phyloP scores from a whole-genome alignment of 64 coral and sea anemone genomes.

The Pocillopora damicornis region DNA sequence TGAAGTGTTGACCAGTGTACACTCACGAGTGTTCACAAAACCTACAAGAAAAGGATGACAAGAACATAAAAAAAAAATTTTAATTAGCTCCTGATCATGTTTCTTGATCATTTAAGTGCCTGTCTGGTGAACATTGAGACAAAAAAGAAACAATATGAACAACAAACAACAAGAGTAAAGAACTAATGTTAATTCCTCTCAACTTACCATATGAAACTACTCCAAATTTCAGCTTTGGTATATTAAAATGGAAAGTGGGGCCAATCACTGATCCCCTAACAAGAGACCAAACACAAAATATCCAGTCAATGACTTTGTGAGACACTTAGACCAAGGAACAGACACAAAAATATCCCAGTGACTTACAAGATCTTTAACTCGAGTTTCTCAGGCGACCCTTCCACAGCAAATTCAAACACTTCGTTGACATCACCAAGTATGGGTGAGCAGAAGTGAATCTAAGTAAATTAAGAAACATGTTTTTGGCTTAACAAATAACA shows the following conservation, averaged over 20 bases:
- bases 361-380: slow-evolving; percentile 80
- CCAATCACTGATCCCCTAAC: slow-evolving; percentile 94
- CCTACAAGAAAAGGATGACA: slow-evolving; percentile 34
- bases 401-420: slow-evolving; percentile 72
- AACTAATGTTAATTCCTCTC: too few species aligned
- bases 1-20: slow-evolving; percentile 87
- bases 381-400: slow-evolving; percentile 90
- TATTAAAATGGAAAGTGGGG: slow-evolving; percentile 93
- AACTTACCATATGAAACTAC: slow-evolving; percentile 91
- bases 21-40: slow-evolving; percentile 82
- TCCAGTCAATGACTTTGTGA: neutral
- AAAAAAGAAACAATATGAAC: neutral
- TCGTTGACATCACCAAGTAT: slow-evolving; percentile 88
- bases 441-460: slow-evolving; percentile 87
- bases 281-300: neutral
- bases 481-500: too few species aligned
- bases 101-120: neutral
- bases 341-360: neutral
- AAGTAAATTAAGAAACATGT: neutral
- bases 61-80: neutral
- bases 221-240: slow-evolving; percentile 95
- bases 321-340: neutral
- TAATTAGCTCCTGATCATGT: neutral
- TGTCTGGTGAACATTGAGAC: neutral
- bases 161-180: too few species aligned